Percentiles rank a stretch among this genome's conserved stretches.
Conservation (phyloP, 2,888 invertebrate species). For the Drosophila kuntzei region DNA sequence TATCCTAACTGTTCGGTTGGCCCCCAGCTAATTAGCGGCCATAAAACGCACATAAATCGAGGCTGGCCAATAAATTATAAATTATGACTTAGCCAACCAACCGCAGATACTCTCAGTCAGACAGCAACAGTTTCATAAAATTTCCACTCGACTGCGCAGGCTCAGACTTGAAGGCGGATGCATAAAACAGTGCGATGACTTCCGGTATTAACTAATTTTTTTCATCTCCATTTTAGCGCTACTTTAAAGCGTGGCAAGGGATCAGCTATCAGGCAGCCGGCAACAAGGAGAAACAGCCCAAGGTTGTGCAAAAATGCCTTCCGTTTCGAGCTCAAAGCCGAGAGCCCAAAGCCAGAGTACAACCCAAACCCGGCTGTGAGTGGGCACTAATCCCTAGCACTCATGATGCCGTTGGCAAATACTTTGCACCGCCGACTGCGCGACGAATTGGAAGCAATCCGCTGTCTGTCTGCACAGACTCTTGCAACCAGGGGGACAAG, state of each 20-base stretch:
- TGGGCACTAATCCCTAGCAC: slow-evolving; percentile 77
- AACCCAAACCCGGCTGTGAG: slow-evolving; percentile 40
- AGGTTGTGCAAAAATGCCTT: slow-evolving; percentile 72
- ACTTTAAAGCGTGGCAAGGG: slow-evolving; percentile 65
- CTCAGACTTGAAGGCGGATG: slow-evolving; percentile 73
- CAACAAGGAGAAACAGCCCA: slow-evolving; percentile 50
- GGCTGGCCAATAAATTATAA: slow-evolving; percentile 75
- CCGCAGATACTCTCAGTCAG: slow-evolving; percentile 26
- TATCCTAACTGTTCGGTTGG: slow-evolving; percentile 24
- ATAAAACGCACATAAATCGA: slow-evolving; percentile 78
- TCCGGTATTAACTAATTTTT: slow-evolving; percentile 81
- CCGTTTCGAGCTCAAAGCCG: slow-evolving; percentile 46
- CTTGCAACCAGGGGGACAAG: slow-evolving; percentile 16
- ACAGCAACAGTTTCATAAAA: slow-evolving; percentile 74
- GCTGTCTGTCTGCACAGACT: slow-evolving; percentile 74
- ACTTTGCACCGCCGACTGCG: slow-evolving; percentile 81
- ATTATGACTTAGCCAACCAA: slow-evolving; percentile 66
- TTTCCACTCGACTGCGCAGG: slow-evolving; percentile 75
- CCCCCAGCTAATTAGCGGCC: slow-evolving; percentile 73
- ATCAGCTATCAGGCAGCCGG: slow-evolving; percentile 30
- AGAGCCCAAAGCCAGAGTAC: slow-evolving; percentile 4
- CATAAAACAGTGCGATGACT: slow-evolving; percentile 81
- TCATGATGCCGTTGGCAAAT: slow-evolving; percentile 78
- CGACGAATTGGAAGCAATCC: slow-evolving; percentile 83
- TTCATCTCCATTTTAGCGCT: slow-evolving; percentile 58